Evolutionary conservation across 2,797 vertebrate species (phyloP), one percentile per base, ranked within the genome.

Genomic region (Clamator glandarius): DNA sequence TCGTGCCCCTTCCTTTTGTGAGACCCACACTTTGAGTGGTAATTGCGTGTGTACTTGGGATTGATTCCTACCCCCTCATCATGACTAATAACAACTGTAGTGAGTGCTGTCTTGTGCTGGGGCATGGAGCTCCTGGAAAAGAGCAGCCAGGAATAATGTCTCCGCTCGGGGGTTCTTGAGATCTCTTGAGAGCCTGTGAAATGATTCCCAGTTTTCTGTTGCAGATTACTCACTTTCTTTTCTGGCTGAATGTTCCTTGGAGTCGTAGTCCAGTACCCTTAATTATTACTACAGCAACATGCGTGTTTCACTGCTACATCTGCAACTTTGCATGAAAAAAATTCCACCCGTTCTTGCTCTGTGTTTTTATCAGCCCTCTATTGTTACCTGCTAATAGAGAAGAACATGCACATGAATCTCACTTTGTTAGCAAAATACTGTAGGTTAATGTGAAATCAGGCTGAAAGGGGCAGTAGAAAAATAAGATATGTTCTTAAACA

Each of bases 201-300:
- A 81, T 70, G n/a, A 88, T 88, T 92, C 83, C 74, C 57, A 11
- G 41, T 64, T 92, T 90, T 91, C 70, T 93, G 44, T 36, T 88
- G 87, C 69, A 54, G 33, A 81, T 93, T 85, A 88, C 84, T 95
- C 84, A 67, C 59, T 92, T 92, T 88, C 69, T 82, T 0, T 88
- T 91, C 86, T 81, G 67, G 31, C 76, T 89, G 85, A 72, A 67
- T 1, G 4, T 93, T 92, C 70, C 63, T 93, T 44, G 77, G 81
- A 91, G 66, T 94, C 26, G 4, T 20, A 1, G 54, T 94, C 79
- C 70, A 57, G 41, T 79, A 79, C 79, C 83, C n/a, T 91, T 94
- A 75, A 87, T 95, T 92, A 92, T 81, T 94, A 78, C 84, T 62
- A 5, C 55, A 78, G 66, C 51, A 69, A 31, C 29, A 20, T 26